Percentiles rank a stretch among this genome's conserved stretches.
These are phyloP conservation scores for Rhagoletis zephyria DNA, from an alignment of 1,140 invertebrate species.

Conservation along the genomic window DNA sequence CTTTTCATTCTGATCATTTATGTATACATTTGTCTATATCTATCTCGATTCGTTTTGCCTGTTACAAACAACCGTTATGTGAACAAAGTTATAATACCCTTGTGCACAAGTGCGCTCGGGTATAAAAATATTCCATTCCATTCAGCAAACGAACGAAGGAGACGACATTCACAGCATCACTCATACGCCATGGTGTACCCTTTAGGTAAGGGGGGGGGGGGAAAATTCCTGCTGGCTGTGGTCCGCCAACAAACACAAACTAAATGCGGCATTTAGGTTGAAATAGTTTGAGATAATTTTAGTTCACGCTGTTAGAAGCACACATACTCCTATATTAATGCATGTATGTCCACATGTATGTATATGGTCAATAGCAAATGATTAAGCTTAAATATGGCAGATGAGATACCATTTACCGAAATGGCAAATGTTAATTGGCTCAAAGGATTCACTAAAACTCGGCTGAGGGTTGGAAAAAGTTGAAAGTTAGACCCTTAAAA, in stretches of 20 bases:
- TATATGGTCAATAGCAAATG: background rate
- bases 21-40: no score
- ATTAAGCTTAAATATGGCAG: constrained; percentile 1
- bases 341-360: no score
- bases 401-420: background rate
- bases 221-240: background rate
- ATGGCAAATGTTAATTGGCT: constrained; percentile 1
- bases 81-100: no score
- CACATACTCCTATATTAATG: background rate
- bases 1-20: no score
- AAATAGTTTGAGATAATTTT: background rate
- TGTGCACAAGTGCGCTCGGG: no score
- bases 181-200: background rate
- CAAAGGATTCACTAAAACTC: background rate
- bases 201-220: no score
- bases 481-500: background rate
- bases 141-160: no score
- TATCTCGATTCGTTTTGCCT: no score
- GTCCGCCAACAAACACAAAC: background rate
- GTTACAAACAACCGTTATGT: no score
- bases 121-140: no score
- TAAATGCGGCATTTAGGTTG: background rate
- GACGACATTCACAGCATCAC: no score
- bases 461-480: background rate
- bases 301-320: background rate